Percentiles rank a stretch among this genome's conserved stretches.
Evolutionary conservation across 2,888 invertebrate species (phyloP).

Genomic region (Ditula angustiorana): DNA sequence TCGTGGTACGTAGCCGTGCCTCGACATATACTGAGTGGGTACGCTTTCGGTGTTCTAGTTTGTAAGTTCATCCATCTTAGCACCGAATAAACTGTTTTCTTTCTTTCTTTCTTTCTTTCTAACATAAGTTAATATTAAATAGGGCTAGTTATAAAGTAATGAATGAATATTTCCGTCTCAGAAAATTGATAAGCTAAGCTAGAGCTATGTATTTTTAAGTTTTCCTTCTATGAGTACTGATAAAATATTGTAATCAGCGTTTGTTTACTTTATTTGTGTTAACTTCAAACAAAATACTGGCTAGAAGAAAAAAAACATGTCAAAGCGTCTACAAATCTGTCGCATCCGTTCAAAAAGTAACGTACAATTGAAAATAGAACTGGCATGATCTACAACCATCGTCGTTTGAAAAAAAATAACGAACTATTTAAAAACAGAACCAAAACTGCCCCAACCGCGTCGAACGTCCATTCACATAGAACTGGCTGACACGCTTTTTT

Average conservation of each 20-base stretch:
- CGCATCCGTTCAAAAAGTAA: constrained; percentile 5
- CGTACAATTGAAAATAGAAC: not conserved
- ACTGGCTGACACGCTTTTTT: constrained; percentile 77
- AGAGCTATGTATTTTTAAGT: constrained; percentile 8
- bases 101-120: too few relatives aligned
- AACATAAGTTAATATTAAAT: constrained; percentile 26
- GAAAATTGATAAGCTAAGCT: constrained; percentile 33
- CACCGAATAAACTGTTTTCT: too few relatives aligned
- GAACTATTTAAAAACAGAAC: constrained; percentile 34
- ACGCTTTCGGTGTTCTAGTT: too few relatives aligned
- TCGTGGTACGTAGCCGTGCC: too few relatives aligned
- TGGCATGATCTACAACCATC: constrained; percentile 12
- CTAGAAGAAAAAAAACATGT: not conserved
- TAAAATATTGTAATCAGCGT: not conserved
- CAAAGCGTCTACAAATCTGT: not conserved
- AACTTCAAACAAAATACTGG: not conserved
- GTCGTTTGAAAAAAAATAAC: constrained; percentile 33
- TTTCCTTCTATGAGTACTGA: constrained; percentile 8
- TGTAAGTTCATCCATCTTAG: too few relatives aligned
- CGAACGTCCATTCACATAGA: constrained; percentile 60
- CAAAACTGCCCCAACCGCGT: constrained; percentile 63
- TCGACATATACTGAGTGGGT: too few relatives aligned
- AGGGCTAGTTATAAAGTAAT: constrained; percentile 35
- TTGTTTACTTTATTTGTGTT: not conserved
- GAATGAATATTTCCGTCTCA: constrained; percentile 29